These are phyloP conservation scores for Hydraecia micacea DNA, from an alignment of 2,888 invertebrate species.

Conservation along the genomic window DNA sequence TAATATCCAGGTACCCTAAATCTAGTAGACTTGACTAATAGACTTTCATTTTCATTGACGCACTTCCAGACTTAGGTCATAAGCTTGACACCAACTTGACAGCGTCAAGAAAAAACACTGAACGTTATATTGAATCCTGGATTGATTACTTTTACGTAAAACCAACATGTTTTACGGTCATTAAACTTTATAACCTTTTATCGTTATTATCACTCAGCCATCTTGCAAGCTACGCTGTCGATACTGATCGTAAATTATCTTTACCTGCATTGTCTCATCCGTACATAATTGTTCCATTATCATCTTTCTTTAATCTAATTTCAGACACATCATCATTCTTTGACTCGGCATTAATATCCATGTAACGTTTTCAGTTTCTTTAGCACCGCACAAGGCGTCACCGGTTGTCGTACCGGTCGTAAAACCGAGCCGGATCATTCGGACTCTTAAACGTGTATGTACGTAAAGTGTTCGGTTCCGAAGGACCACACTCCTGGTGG, in stretches of 20 bases:
- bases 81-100: neutral
- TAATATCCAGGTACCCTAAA: neutral
- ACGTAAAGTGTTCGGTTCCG: constrained; percentile 79
- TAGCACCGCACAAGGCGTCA: constrained; percentile 77
- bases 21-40: neutral
- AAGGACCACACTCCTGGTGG: constrained; percentile 59
- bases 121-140: constrained; percentile 25
- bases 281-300: neutral
- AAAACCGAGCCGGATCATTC: constrained; percentile 82
- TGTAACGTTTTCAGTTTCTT: constrained; percentile 81
- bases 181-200: constrained; percentile 16
- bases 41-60: neutral
- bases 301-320: constrained; percentile 22
- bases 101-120: constrained; percentile 7
- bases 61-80: neutral
- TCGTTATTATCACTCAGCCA: constrained; percentile 21
- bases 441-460: constrained; percentile 88
- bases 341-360: constrained; percentile 51
- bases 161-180: constrained; percentile 31
- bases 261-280: constrained; percentile 11
- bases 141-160: constrained; percentile 33
- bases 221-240: constrained; percentile 17
- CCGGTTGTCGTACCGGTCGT: constrained; percentile 75
- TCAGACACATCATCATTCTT: constrained; percentile 32
- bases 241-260: constrained; percentile 20